Evolutionary conservation across 2,113 vertebrate genomes (phyloP).

Genomic region (Myrmecophaga tridactyla): DNA sequence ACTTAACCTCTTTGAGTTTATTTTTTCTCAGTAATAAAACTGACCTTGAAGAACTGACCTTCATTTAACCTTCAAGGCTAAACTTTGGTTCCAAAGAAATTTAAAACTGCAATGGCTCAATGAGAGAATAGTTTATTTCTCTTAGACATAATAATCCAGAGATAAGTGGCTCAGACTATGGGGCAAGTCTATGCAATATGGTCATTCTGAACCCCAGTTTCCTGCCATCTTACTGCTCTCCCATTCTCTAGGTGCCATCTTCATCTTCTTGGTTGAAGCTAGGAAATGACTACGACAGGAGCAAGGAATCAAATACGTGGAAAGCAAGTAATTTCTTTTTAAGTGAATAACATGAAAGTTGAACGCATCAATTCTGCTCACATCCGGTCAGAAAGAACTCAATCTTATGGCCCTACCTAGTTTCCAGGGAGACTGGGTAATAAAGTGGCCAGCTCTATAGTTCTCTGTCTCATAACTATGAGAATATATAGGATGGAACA

Average conservation of each 20-base stretch:
- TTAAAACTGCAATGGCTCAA: neutral
- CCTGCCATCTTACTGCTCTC: no score
- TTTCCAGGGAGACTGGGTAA: neutral
- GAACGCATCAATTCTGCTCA: no score
- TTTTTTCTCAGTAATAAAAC: neutral
- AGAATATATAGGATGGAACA: neutral
- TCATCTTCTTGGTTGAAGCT: neutral
- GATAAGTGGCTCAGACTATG: neutral
- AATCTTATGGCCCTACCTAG: neutral
- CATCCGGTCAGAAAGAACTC: neutral
- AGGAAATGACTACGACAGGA: neutral
- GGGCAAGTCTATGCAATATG: neutral
- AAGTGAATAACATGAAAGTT: neutral
- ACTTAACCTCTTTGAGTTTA: neutral
- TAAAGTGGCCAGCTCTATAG: neutral
- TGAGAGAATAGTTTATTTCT: neutral
- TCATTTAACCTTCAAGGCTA: neutral
- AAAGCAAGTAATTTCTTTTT: neutral
- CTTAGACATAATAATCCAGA: neutral
- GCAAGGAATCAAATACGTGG: neutral
- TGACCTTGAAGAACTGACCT: neutral
- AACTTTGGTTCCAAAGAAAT: neutral
- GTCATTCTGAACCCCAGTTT: neutral
- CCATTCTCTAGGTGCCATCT: neutral
- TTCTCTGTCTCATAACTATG: no score